A percentile compares a stretch with the other conserved stretches of the same genome.
phyloP scores from a whole-genome alignment of 2,888 invertebrate genomes.

The Tenthredo livida region DNA sequence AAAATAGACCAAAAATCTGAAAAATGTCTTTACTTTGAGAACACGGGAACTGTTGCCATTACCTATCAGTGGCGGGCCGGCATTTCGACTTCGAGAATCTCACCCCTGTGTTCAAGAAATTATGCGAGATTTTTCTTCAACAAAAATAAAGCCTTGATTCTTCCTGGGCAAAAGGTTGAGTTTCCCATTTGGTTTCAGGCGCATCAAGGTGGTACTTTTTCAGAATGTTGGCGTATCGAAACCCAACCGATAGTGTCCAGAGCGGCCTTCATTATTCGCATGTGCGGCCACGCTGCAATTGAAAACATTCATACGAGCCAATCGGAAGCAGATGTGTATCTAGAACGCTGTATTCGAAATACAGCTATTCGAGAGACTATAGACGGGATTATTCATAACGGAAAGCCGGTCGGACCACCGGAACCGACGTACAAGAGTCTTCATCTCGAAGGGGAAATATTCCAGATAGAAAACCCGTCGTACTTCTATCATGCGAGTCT shows the following conservation, averaged over 20 bases:
- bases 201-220: slow-evolving; percentile 75
- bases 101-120: slow-evolving; percentile 56
- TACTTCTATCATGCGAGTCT: slow-evolving; percentile 62
- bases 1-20: slow-evolving; percentile 48
- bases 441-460: slow-evolving; percentile 66
- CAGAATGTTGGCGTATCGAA: slow-evolving; percentile 80
- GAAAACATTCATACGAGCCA: not conserved
- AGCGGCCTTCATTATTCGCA: slow-evolving; percentile 61
- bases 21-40: slow-evolving; percentile 76
- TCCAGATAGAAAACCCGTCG: slow-evolving; percentile 63
- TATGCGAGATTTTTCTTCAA: slow-evolving; percentile 81
- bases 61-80: slow-evolving; percentile 79
- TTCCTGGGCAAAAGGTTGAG: slow-evolving; percentile 79
- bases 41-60: slow-evolving; percentile 79
- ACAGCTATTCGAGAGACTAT: slow-evolving; percentile 61
- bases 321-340: slow-evolving; percentile 60
- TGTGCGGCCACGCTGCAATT: slow-evolving; percentile 60
- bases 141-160: slow-evolving; percentile 80
- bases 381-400: slow-evolving; percentile 59
- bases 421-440: slow-evolving; percentile 60
- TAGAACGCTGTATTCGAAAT: slow-evolving; percentile 60
- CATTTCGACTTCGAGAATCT: not conserved
- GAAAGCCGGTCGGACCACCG: slow-evolving; percentile 16
- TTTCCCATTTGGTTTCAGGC: slow-evolving; percentile 80
- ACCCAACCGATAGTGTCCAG: slow-evolving; percentile 75